A percentile compares a stretch with the other conserved stretches of the same genome.
Evolutionary conservation across 2,113 vertebrate genomes (phyloP).

Genomic region (Dromiciops gliroides): DNA sequence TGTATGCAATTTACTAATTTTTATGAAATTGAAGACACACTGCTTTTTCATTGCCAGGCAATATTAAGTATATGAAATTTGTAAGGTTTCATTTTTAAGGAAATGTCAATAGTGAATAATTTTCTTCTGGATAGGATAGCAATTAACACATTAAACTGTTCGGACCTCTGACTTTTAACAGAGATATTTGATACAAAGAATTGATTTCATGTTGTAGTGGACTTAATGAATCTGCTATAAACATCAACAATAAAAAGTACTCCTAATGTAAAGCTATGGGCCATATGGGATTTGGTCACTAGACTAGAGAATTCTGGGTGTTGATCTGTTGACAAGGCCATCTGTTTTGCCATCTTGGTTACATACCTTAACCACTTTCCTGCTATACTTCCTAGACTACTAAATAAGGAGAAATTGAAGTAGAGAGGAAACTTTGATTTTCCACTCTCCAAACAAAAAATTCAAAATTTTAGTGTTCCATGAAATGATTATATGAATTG

Average conservation of each 20-base stretch:
- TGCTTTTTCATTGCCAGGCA: neutral
- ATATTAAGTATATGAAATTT: constrained; percentile 7
- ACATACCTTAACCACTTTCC: neutral
- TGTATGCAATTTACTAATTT: neutral
- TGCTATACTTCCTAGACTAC: neutral
- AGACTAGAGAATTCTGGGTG: neutral
- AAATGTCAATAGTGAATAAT: constrained; percentile 14
- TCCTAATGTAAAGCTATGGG: too few species aligned
- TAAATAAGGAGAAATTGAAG: neutral
- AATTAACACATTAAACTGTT: neutral
- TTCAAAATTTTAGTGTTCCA: neutral
- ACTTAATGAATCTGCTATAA: neutral
- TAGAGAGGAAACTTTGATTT: constrained; percentile 14
- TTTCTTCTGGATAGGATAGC: neutral
- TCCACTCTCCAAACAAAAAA: neutral
- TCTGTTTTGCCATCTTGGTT: neutral
- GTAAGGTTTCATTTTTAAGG: constrained; percentile 13
- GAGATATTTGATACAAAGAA: neutral
- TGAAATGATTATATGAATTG: neutral
- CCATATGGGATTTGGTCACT: neutral
- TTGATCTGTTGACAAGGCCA: neutral
- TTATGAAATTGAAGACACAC: neutral
- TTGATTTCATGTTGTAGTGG: neutral
- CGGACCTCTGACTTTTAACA: neutral
- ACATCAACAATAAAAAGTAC: neutral